Conservation (phyloP, 2,113 vertebrate species). For the Thunnus thynnus region DNA sequence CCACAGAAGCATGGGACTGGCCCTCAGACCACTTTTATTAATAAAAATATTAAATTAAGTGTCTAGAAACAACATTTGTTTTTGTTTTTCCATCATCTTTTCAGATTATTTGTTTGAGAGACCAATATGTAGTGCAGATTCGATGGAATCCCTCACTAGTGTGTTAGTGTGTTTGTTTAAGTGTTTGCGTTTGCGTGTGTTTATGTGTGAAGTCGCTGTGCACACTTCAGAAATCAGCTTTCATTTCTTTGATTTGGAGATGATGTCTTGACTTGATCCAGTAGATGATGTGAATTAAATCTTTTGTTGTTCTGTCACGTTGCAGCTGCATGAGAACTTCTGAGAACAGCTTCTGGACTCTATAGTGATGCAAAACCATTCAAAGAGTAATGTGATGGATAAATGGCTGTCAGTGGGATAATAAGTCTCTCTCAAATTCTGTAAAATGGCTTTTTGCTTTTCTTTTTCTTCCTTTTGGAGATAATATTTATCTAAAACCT, state of each 20-base stretch:
- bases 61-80: not conserved
- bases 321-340: conserved; percentile 19
- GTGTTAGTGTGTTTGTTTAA: not conserved
- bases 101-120: not conserved
- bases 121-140: conserved; percentile 1
- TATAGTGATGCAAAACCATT: not conserved
- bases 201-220: conserved; percentile 11
- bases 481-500: conserved; percentile 41
- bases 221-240: conserved; percentile 54
- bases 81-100: not conserved
- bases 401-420: conserved; percentile 35
- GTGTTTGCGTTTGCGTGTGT: not conserved
- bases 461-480: conserved; percentile 8
- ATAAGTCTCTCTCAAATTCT: conserved; percentile 21
- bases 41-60: not conserved
- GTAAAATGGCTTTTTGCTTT: not conserved
- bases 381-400: conserved; percentile 9
- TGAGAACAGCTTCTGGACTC: conserved; percentile 19
- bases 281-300: conserved; percentile 45
- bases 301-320: conserved; percentile 51
- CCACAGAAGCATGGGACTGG: not conserved
- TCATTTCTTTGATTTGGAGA: conserved; percentile 32
- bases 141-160: conserved; percentile 3
- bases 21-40: not conserved
- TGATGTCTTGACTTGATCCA: conserved; percentile 46